These are phyloP conservation scores for Drosophila subpulchrella DNA, from an alignment of 1,140 invertebrate genomes.

Conservation along the genomic window DNA sequence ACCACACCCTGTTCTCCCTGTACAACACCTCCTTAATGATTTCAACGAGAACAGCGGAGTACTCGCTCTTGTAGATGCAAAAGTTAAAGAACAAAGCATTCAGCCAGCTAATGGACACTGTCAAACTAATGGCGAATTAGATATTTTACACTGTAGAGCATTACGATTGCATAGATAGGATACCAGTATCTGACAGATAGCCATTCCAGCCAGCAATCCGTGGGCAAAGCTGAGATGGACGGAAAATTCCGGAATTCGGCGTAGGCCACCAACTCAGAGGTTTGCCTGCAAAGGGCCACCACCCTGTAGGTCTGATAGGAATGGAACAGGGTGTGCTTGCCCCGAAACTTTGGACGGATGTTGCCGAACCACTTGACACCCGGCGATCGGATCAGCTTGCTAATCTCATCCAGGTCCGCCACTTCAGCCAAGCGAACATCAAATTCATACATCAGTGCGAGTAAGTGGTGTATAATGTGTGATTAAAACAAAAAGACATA, in stretches of 20 bases:
- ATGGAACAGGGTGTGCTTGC: slow-evolving; percentile 21
- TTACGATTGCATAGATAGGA: too few relatives aligned
- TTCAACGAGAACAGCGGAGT: slow-evolving; percentile 9
- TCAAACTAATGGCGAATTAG: slow-evolving; percentile 19
- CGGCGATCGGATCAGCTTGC: slow-evolving; percentile 15
- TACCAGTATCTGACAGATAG: slow-evolving; percentile 65
- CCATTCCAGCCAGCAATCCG: slow-evolving; percentile 67
- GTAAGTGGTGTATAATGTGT: slow-evolving; percentile 19
- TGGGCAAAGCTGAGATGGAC: slow-evolving; percentile 38
- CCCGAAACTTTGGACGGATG: slow-evolving; percentile 42
- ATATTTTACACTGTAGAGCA: not conserved
- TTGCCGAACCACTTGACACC: slow-evolving; percentile 55
- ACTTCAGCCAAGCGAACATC: slow-evolving; percentile 36
- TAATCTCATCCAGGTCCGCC: slow-evolving; percentile 21
- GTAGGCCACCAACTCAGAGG: slow-evolving; percentile 47
- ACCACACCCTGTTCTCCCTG: slow-evolving; percentile 49
- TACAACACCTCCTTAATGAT: slow-evolving; percentile 52
- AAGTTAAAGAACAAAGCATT: slow-evolving; percentile 69
- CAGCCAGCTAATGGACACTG: slow-evolving; percentile 36
- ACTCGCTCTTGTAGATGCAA: slow-evolving; percentile 44
- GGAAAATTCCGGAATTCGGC: slow-evolving; percentile 73
- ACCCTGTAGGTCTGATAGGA: slow-evolving; percentile 61
- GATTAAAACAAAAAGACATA: slow-evolving; percentile 6
- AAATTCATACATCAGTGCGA: slow-evolving; percentile 29
- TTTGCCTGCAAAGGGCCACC: slow-evolving; percentile 11